phyloP scores from a whole-genome alignment of 2,797 vertebrate genomes.

The Catostomus latipinnis region DNA sequence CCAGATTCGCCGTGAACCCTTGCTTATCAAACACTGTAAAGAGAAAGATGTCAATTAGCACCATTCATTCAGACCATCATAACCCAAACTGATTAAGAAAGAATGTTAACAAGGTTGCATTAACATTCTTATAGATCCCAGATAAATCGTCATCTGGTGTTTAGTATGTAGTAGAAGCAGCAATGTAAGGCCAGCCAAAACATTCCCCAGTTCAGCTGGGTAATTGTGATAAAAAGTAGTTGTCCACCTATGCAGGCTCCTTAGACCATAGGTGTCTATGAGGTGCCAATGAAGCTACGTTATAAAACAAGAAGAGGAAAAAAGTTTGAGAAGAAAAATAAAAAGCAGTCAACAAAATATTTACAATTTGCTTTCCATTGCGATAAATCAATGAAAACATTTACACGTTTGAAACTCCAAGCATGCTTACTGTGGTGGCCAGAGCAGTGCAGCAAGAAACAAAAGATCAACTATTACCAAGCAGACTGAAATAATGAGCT shows the following conservation, averaged over 20 bases:
- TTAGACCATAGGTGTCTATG: slow-evolving; percentile 29
- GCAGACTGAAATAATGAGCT: slow-evolving; percentile 21
- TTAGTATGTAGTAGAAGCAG: slow-evolving; percentile 23
- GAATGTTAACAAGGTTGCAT: background rate
- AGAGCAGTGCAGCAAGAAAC: slow-evolving; percentile 24
- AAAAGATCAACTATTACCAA: slow-evolving; percentile 8
- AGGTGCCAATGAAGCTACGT: slow-evolving; percentile 19
- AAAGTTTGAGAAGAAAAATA: background rate
- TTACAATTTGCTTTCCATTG: background rate
- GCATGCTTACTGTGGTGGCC: slow-evolving; percentile 31
- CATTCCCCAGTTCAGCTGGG: slow-evolving; percentile 18
- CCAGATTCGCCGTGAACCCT: slow-evolving; percentile 88
- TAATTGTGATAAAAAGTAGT: slow-evolving; percentile 32
- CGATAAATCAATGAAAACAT: background rate
- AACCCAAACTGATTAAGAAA: background rate
- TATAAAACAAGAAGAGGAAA: background rate
- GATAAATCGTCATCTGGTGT: slow-evolving; percentile 13
- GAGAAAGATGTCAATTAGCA: slow-evolving; percentile 30
- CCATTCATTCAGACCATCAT: background rate
- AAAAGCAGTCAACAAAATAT: slow-evolving; percentile 11
- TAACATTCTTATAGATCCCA: background rate
- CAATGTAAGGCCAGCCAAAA: slow-evolving; percentile 6
- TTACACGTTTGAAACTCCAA: background rate
- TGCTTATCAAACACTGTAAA: slow-evolving; percentile 86
- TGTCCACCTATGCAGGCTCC: slow-evolving; percentile 36